Percentiles rank a stretch among this genome's conserved stretches.
These are phyloP conservation scores for Hormiphora californensis DNA, from an alignment of 37 sponge, comb jelly and placozoan genomes.

Conservation along the genomic window DNA sequence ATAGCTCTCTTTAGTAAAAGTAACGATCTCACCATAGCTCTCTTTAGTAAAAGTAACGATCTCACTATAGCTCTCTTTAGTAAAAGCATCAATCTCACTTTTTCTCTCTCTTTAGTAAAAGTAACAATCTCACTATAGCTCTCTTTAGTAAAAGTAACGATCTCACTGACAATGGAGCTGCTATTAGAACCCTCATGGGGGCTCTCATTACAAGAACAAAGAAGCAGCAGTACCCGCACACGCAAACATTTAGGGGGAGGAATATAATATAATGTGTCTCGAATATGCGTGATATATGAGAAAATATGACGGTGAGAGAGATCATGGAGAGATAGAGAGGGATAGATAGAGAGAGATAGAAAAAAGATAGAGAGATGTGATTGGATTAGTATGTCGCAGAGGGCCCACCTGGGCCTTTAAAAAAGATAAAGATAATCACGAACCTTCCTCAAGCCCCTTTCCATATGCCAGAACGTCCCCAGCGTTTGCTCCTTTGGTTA, in stretches of 20 bases:
- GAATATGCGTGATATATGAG: background rate
- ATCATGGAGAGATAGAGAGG: background rate
- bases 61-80: too few relatives aligned
- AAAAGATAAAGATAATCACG: background rate
- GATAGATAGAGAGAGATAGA: background rate
- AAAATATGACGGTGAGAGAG: background rate
- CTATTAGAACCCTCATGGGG: too few relatives aligned
- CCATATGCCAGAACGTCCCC: slow-evolving; percentile 43
- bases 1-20: too few relatives aligned
- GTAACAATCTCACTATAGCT: too few relatives aligned
- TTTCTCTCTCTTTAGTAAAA: too few relatives aligned
- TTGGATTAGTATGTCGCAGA: background rate
- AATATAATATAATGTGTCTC: background rate
- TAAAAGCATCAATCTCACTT: too few relatives aligned
- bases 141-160: too few relatives aligned
- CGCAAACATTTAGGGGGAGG: background rate
- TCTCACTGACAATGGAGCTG: too few relatives aligned
- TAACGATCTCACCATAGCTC: too few relatives aligned
- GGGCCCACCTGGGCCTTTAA: too few relatives aligned
- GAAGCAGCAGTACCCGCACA: background rate
- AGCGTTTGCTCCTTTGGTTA: background rate
- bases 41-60: too few relatives aligned
- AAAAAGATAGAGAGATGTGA: background rate
- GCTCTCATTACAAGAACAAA: background rate
- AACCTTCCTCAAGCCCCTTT: slow-evolving; percentile 50